Evolutionary conservation across 2,797 vertebrate genomes (phyloP).

Genomic region (Threskiornis aethiopicus): DNA sequence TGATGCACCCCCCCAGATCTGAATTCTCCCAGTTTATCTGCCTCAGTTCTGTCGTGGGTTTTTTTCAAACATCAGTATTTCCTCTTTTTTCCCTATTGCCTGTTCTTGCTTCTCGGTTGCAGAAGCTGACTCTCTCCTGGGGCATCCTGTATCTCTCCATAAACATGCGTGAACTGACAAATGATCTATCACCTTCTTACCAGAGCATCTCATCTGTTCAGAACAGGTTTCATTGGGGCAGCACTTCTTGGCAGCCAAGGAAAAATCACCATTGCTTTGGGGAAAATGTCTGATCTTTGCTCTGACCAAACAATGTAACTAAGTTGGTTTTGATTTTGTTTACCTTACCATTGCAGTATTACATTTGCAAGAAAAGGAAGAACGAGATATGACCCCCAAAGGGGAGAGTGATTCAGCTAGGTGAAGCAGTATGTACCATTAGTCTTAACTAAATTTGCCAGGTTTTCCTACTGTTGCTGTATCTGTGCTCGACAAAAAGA

Average conservation of each 20-base stretch:
- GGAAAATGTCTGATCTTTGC: background rate
- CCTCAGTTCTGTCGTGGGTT: background rate
- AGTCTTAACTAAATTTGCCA: background rate
- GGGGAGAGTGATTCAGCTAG: background rate
- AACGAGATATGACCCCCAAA: background rate
- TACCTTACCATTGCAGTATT: background rate
- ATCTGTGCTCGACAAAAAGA: background rate
- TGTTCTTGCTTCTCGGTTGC: background rate
- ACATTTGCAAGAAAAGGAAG: background rate
- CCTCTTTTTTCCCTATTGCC: background rate
- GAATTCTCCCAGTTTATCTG: background rate
- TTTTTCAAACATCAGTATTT: background rate
- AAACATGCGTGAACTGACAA: background rate
- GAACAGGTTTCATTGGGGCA: background rate
- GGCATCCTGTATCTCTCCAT: background rate
- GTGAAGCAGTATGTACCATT: background rate
- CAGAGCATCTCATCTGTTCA: background rate
- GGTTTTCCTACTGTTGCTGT: background rate
- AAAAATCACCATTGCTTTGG: background rate
- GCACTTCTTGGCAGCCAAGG: background rate
- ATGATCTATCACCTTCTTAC: background rate
- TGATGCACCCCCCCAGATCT: background rate
- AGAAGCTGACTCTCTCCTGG: background rate
- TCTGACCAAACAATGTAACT: background rate
- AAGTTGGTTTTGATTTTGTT: background rate